These are phyloP conservation scores for Xanthorhoe designata DNA, from an alignment of 2,888 invertebrate species.

Conservation along the genomic window DNA sequence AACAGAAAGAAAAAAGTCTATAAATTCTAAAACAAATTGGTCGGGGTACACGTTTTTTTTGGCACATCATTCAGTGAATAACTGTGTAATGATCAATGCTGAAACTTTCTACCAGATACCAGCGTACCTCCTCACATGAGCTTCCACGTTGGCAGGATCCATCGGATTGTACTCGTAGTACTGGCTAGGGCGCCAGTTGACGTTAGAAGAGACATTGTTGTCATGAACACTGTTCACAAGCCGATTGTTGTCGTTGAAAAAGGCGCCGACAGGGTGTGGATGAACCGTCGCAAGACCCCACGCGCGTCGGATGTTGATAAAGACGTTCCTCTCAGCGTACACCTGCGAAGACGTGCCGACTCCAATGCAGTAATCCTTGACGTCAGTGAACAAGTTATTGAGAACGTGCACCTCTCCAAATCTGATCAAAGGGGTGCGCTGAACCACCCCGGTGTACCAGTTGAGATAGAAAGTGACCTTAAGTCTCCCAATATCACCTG, in stretches of 20 bases:
- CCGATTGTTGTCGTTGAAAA: constrained; percentile 18
- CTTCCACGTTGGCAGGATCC: constrained; percentile 19
- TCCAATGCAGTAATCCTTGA: constrained; percentile 28
- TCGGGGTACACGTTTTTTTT: too few relatives aligned
- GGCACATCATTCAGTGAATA: too few relatives aligned
- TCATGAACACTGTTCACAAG: constrained; percentile 21
- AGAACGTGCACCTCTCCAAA: constrained; percentile 22
- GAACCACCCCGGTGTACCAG: constrained; percentile 35
- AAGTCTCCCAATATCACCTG: constrained; percentile 25
- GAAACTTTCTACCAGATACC: constrained; percentile 20
- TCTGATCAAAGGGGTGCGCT: constrained; percentile 35
- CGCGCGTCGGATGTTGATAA: constrained; percentile 22
- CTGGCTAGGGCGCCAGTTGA: constrained; percentile 21
- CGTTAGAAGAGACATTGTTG: constrained; percentile 7
- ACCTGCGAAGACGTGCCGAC: constrained; percentile 16
- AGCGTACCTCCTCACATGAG: constrained; percentile 23
- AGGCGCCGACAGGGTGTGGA: constrained; percentile 16
- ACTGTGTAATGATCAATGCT: too few relatives aligned
- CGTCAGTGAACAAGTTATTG: constrained; percentile 36
- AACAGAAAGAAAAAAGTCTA: too few relatives aligned
- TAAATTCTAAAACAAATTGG: too few relatives aligned
- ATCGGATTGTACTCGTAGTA: constrained; percentile 26
- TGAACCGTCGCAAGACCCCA: constrained; percentile 2
- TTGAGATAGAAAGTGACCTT: constrained; percentile 31
- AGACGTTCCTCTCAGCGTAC: constrained; percentile 29